phyloP scores from a whole-genome alignment of 1,140 invertebrate species.

The Diploscapter pachys region DNA sequence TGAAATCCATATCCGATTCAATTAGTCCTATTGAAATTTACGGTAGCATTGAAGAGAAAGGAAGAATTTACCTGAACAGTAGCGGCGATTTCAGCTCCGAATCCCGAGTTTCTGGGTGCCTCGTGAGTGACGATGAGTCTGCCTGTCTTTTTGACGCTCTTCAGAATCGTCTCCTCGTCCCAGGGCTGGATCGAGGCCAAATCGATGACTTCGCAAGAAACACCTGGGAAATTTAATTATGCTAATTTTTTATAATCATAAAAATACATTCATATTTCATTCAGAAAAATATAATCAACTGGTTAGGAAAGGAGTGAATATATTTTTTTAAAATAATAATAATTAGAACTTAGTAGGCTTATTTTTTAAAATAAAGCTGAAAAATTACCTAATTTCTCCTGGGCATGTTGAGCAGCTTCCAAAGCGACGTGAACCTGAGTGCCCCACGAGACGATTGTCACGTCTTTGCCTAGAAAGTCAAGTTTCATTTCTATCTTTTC shows the following conservation, averaged over 20 bases:
- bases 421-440: constrained; percentile 87
- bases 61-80: constrained; percentile 65
- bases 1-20: too few relatives aligned
- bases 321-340: too few relatives aligned
- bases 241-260: too few relatives aligned
- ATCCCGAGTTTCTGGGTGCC: constrained; percentile 88
- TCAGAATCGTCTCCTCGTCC: constrained; percentile 71
- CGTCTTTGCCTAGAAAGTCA: constrained; percentile 64
- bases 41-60: not conserved
- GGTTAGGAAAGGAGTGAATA: too few relatives aligned
- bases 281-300: too few relatives aligned
- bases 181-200: constrained; percentile 89
- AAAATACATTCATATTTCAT: too few relatives aligned
- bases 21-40: too few relatives aligned
- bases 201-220: constrained; percentile 88
- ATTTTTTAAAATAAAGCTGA: too few relatives aligned
- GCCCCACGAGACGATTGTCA: constrained; percentile 94
- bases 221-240: constrained; percentile 47
- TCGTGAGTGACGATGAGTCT: constrained; percentile 86
- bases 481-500: too few relatives aligned
- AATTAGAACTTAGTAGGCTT: too few relatives aligned
- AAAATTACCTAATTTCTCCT: constrained; percentile 65
- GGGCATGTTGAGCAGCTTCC: constrained; percentile 82
- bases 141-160: constrained; percentile 94
- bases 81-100: constrained; percentile 91